These are phyloP conservation scores for Probosciger aterrimus DNA, from an alignment of 2,113 vertebrate species.

Conservation along the genomic window DNA sequence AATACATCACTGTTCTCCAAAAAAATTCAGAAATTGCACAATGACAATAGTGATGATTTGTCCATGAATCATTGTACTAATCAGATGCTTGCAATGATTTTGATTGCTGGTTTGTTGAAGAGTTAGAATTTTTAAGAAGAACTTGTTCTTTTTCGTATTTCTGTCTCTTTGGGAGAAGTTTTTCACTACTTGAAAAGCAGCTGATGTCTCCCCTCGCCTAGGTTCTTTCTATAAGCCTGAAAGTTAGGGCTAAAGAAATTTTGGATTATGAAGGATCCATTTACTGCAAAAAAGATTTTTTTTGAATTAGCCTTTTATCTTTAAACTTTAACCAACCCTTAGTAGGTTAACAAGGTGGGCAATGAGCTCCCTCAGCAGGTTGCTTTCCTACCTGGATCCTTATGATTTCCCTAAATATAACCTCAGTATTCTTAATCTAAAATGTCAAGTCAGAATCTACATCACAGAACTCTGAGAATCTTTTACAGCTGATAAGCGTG, in stretches of 20 bases:
- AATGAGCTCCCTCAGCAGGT: neutral
- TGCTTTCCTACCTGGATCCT: neutral
- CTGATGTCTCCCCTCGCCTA: neutral
- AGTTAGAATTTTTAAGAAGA: neutral
- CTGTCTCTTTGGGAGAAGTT: neutral
- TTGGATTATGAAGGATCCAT: neutral
- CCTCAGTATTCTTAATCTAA: neutral
- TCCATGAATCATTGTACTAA: neutral
- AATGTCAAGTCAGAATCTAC: neutral
- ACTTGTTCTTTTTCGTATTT: neutral
- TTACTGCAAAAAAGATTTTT: neutral
- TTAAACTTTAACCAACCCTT: neutral
- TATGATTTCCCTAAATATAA: neutral
- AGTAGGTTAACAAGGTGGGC: neutral
- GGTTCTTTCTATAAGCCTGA: neutral
- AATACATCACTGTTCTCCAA: neutral
- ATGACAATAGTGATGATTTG: neutral
- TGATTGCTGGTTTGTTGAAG: neutral
- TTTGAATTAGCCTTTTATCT: neutral
- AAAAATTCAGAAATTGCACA: fast-evolving
- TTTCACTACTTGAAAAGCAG: neutral
- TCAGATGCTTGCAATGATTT: neutral
- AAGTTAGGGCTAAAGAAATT: neutral
- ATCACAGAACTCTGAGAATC: neutral
- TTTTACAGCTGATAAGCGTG: neutral